phyloP scores from a whole-genome alignment of 2,113 vertebrate genomes.

The Mormoops blainvillei region DNA sequence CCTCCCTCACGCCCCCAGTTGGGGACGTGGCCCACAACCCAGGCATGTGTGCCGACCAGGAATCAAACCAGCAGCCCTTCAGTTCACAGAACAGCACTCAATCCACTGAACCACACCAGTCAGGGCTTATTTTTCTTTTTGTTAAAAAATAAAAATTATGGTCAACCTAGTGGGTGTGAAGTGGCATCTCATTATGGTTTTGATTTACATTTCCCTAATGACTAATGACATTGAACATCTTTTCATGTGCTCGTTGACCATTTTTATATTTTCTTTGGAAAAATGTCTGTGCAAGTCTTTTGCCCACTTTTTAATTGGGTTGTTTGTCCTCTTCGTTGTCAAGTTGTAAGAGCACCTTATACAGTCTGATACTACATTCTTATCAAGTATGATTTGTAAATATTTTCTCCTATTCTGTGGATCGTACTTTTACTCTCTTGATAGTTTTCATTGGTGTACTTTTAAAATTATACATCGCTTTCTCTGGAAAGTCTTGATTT shows the following conservation, averaged over 20 bases:
- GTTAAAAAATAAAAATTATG: neutral
- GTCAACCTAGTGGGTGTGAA: neutral
- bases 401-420: neutral
- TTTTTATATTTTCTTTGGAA: neutral
- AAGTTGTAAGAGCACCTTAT: neutral
- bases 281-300: neutral
- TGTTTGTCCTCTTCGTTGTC: neutral
- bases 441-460: neutral
- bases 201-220: neutral
- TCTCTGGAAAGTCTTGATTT: neutral
- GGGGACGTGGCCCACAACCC: too few relatives aligned
- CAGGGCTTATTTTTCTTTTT: too few relatives aligned
- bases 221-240: neutral
- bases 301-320: neutral
- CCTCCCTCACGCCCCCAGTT: too few relatives aligned
- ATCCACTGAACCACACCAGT: too few relatives aligned
- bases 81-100: too few relatives aligned
- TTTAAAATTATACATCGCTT: neutral
- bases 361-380: neutral
- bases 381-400: neutral
- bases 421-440: neutral
- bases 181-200: neutral
- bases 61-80: too few relatives aligned
- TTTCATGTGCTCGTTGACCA: neutral
- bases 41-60: too few relatives aligned